These are phyloP conservation scores for Protobothrops mucrosquamatus DNA, from an alignment of 2,113 vertebrate genomes.

Conservation along the genomic window DNA sequence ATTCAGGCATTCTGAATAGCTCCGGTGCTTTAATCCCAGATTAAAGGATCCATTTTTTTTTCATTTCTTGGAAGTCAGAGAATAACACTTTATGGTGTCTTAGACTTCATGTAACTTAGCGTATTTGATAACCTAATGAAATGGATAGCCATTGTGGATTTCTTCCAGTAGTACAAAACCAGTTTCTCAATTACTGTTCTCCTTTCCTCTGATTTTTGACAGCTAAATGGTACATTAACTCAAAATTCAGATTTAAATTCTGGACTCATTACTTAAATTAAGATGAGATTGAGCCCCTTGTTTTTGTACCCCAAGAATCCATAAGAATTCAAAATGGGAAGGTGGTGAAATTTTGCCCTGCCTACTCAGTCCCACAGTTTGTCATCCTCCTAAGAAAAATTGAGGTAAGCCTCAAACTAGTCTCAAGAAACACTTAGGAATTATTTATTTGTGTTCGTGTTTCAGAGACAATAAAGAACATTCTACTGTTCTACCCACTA, in stretches of 20 bases:
- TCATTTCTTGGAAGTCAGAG: background rate
- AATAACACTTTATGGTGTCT: background rate
- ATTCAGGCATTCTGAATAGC: conserved; percentile 7
- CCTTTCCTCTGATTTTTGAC: background rate
- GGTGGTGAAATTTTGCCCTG: background rate
- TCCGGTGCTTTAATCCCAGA: background rate
- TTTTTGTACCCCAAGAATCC: background rate
- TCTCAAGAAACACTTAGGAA: background rate
- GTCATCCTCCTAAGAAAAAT: background rate
- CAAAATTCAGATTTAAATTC: background rate
- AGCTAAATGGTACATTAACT: background rate
- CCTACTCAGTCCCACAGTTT: background rate
- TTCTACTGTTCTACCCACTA: background rate
- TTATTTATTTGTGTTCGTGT: background rate
- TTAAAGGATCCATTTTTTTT: background rate
- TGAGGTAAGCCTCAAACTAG: background rate
- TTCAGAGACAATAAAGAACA: background rate
- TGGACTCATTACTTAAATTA: background rate
- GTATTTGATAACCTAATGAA: conserved; percentile 5
- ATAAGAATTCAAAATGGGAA: background rate
- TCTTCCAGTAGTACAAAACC: background rate
- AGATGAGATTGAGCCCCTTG: background rate
- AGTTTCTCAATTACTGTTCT: background rate
- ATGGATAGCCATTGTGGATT: background rate
- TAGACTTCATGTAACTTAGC: background rate